phyloP scores from a whole-genome alignment of 2,888 invertebrate genomes.

The Resseliella maxima region DNA sequence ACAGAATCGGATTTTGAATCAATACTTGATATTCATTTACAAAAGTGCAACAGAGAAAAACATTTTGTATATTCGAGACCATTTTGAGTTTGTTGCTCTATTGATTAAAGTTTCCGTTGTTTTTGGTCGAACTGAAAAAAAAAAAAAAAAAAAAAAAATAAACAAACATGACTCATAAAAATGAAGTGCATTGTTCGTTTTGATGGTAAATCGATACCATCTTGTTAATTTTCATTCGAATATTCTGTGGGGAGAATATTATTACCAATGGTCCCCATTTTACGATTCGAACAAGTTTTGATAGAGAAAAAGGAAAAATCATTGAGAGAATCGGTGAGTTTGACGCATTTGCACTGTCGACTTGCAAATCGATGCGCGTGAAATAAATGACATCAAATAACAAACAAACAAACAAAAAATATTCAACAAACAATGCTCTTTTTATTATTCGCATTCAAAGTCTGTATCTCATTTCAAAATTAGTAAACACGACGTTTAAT shows the following conservation, averaged over 20 bases:
- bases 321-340: no score
- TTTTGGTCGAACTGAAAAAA: not conserved
- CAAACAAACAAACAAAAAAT: not conserved
- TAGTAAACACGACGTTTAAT: slow-evolving; percentile 49
- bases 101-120: not conserved
- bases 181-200: not conserved
- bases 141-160: no score
- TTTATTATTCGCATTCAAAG: not conserved
- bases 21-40: not conserved
- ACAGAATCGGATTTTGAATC: not conserved
- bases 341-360: no score
- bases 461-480: slow-evolving; percentile 35
- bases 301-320: not conserved
- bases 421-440: not conserved
- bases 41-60: not conserved
- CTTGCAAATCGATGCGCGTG: not conserved
- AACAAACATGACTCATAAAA: no score
- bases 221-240: no score
- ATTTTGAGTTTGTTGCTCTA: not conserved
- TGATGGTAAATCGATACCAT: no score
- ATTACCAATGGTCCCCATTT: no score
- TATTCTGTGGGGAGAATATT: no score
- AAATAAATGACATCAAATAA: slow-evolving; percentile 17
- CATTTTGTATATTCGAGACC: no score
- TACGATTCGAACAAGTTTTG: no score